These are phyloP conservation scores for Acromyrmex charruanus DNA, from an alignment of 1,140 invertebrate genomes.

Conservation along the genomic window DNA sequence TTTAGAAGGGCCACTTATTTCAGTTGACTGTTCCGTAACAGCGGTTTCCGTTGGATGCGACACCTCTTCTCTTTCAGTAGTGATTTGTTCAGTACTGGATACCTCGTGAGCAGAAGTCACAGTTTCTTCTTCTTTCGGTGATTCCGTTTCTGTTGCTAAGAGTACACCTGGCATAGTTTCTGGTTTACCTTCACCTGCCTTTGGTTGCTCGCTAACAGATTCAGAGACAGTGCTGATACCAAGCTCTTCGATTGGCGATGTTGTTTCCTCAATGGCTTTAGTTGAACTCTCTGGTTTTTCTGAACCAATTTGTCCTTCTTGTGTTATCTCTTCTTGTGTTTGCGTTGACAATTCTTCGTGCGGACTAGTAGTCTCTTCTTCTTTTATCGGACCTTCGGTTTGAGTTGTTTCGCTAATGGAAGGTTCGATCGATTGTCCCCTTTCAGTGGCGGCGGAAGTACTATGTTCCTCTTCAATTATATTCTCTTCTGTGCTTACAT, in stretches of 20 bases:
- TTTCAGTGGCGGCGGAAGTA: slow-evolving; percentile 62
- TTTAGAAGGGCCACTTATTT: not conserved
- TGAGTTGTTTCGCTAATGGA: slow-evolving; percentile 49
- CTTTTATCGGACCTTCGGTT: slow-evolving; percentile 45
- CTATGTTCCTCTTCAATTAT: slow-evolving; percentile 78
- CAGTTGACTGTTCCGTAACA: slow-evolving; percentile 27
- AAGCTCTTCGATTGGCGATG: slow-evolving; percentile 11
- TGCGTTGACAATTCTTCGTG: slow-evolving; percentile 49
- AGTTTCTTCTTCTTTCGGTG: slow-evolving; percentile 15
- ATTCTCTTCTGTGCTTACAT: slow-evolving; percentile 52
- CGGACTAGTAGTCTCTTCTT: slow-evolving; percentile 47
- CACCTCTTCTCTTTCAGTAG: slow-evolving; percentile 5
- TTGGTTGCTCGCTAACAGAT: not conserved
- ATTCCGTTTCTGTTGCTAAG: slow-evolving; percentile 23
- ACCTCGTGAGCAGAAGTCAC: not conserved
- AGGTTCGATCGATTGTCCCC: slow-evolving; percentile 68
- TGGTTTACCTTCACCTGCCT: not conserved
- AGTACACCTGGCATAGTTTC: slow-evolving; percentile 45
- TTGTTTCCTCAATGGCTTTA: slow-evolving; percentile 41
- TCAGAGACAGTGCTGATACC: slow-evolving; percentile 39
- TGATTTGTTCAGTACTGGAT: slow-evolving; percentile 45
- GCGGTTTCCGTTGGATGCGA: not conserved
- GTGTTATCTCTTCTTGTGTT: slow-evolving; percentile 69
- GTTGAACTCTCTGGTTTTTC: slow-evolving; percentile 54
- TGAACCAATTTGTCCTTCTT: slow-evolving; percentile 64